Evolutionary conservation across 1,140 invertebrate genomes (phyloP), one percentile per base, ranked within the genome.

Genomic region (Diuraphis noxia): DNA sequence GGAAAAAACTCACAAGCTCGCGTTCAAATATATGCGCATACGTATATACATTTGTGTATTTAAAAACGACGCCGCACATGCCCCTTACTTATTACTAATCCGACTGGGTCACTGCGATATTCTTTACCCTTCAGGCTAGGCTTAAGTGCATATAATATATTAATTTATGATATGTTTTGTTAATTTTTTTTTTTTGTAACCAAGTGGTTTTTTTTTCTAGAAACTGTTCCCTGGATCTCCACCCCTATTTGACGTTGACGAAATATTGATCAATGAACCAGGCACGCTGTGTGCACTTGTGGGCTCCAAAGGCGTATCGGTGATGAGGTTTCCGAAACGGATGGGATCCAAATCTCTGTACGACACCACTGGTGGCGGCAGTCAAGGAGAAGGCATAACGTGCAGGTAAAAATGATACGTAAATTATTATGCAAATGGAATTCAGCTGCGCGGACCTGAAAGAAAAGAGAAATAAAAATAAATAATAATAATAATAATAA

Each of bases 231-330:
- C 93, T 9, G 94, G 93, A 4, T 94, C 94, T 92, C 93, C 94
- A 1, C 94, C 94, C 19, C 93, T 94, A 34, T 94, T 94, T 92
- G 94, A 95, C 9, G 93, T 95, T 9, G 94, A 94, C 36, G 93
- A 94, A 84, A 89, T 95, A 38, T 72, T 94, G 46, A 93, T 95
- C 91, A 95, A 95, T 92, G 94, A 94, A 86, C 94, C 94, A 0
- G 92, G 93, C 1, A 94, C 94, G 4, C 94, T 94, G 72, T 91
- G 95, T 17, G 94, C 93, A 1, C 89, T 95, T 9, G 94, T 94
- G 93, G 94, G 94, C 5, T 93, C 92, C 87, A 89, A 94, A 41
- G 94, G 94, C 0, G 93, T 95, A 21, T 93, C 93, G 10, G 87
- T 95, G 10, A 92, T 95, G 36, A 93, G 94, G 86, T 92, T 95